Base-by-base conservation (phyloP, 2,797 vertebrate genomes). In the Poeciliopsis presidionis region DNA sequence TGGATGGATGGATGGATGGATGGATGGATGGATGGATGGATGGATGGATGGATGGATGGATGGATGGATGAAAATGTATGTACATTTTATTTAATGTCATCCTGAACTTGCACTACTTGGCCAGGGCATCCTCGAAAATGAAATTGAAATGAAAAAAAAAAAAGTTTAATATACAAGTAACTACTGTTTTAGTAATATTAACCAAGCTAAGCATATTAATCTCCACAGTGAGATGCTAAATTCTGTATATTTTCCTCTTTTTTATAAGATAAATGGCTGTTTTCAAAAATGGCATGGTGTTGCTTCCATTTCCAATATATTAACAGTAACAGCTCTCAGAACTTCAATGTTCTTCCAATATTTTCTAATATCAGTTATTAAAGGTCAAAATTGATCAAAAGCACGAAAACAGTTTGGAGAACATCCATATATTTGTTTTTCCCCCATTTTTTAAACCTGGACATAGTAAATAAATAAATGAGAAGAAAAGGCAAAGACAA, bases 381-480 rank as follows among this genome's bases (percentile, higher is more conserved):
- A 36, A 63, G 5, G 30, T 36, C 6, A 36, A 63, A 33, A 63
- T 8, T 18, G 14, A 36, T 4, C 63, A 22, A 41, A 39, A 65
- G 1, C 30, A 18, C 33, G 8, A 22, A 36, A 11, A 39, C 7
- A 39, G 36, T 65, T 65, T 8, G 9, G 33, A 36, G 33, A 63
- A 63, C 61, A 63, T 4, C 2, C 18, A 9, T 3, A 30, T 8
- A 0, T 20, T 39, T 41, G 4, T 13, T 41, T 78, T 75, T 59
- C 46, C 46, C 39, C 16, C 2, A 5, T 67, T 65, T 71, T 51
- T 30, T 6, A 75, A 36, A 55, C 33, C 2, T 16, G 1, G 45
- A 76, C 13, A n/a, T 45, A 49, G 85, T 81, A 36, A 80, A 82
- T 85, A 84, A 65, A 71, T 53, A 41, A 39, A 59, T 30, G 28